phyloP scores from a whole-genome alignment of 2,888 invertebrate species.

The Nomada ferruginata region DNA sequence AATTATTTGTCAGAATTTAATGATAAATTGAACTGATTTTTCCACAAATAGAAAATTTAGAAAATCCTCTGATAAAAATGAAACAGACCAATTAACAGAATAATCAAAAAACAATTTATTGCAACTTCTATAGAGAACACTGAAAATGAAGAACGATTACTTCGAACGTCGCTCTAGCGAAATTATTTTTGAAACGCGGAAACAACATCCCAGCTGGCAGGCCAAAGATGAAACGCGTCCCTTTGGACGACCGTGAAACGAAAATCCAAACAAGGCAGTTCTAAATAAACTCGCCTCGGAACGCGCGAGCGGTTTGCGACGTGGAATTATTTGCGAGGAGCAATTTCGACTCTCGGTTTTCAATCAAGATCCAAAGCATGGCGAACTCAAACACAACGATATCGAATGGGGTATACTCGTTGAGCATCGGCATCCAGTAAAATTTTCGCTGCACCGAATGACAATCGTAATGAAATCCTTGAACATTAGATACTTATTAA shows the following conservation, averaged over 20 bases:
- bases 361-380: conserved; percentile 33
- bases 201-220: neutral
- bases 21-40: too few relatives aligned
- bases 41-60: too few relatives aligned
- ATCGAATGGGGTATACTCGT: conserved; percentile 15
- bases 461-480: conserved; percentile 29
- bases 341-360: conserved; percentile 41
- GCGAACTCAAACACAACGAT: conserved; percentile 21
- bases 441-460: conserved; percentile 14
- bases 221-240: conserved; percentile 28
- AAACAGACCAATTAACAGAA: too few relatives aligned
- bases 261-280: conserved; percentile 42
- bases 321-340: conserved; percentile 47
- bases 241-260: conserved; percentile 33
- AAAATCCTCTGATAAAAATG: too few relatives aligned
- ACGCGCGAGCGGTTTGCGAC: neutral
- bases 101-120: too few relatives aligned
- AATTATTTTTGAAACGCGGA: neutral
- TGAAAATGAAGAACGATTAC: neutral
- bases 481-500: neutral
- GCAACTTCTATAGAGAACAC: too few relatives aligned
- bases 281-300: conserved; percentile 39
- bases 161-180: neutral
- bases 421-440: conserved; percentile 1
- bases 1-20: too few relatives aligned